phyloP scores from a whole-genome alignment of 2,113 vertebrate species.

The Crotalus helleri region DNA sequence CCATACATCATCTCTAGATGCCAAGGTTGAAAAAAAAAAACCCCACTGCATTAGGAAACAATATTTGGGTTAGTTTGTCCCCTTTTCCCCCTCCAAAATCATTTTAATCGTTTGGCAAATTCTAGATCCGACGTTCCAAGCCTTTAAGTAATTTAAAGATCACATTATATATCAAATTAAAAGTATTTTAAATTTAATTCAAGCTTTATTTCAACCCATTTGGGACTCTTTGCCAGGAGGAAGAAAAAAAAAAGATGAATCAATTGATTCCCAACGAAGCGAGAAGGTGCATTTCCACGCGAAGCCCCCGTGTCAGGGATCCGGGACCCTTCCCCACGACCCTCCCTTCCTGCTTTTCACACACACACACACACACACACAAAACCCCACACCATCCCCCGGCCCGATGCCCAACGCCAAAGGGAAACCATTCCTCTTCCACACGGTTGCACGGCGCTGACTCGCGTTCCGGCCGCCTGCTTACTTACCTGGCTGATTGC shows the following conservation, averaged over 20 bases:
- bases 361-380: no score
- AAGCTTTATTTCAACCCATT: not conserved
- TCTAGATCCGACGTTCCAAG: no score
- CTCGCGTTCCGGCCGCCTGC: not conserved
- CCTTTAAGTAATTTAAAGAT: not conserved
- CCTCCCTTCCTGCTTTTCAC: not conserved
- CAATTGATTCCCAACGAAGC: not conserved
- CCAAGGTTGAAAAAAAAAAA: not conserved
- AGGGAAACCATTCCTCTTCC: no score
- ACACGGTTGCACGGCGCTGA: not conserved
- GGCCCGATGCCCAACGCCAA: no score
- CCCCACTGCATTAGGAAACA: not conserved
- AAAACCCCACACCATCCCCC: no score
- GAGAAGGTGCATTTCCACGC: not conserved
- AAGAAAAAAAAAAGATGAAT: not conserved
- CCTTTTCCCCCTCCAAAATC: not conserved
- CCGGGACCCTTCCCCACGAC: not conserved
- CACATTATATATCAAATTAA: not conserved
- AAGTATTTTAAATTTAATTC: not conserved
- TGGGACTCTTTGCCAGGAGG: not conserved
- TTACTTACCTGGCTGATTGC: no score
- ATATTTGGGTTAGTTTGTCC: not conserved
- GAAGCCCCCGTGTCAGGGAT: not conserved
- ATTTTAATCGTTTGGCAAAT: not conserved
- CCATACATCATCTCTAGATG: no score